A percentile compares a stretch with the other conserved stretches of the same genome.
These are phyloP conservation scores for Percina caprodes DNA, from an alignment of 2,113 vertebrate genomes.

Conservation along the genomic window DNA sequence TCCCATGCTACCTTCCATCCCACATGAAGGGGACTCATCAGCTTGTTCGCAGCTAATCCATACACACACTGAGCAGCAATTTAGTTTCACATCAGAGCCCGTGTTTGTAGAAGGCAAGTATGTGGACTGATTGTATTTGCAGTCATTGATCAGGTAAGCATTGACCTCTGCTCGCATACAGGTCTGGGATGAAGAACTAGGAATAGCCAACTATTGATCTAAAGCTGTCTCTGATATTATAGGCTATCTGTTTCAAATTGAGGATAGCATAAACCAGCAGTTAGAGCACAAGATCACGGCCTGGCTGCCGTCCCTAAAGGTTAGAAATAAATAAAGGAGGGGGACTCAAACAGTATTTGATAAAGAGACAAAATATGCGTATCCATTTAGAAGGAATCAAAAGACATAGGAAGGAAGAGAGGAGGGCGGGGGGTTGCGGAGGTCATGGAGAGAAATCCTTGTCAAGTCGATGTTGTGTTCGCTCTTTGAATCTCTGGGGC, in stretches of 20 bases:
- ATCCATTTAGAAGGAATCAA: slow-evolving; percentile 69
- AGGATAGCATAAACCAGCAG: slow-evolving; percentile 43
- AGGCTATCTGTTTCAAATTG: slow-evolving; percentile 62
- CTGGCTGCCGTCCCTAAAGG: slow-evolving; percentile 56
- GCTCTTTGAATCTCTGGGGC: slow-evolving; percentile 54
- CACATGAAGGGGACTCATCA: slow-evolving; percentile 47
- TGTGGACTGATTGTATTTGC: slow-evolving; percentile 75
- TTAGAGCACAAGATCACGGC: slow-evolving; percentile 40
- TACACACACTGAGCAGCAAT: slow-evolving; percentile 52
- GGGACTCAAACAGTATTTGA: slow-evolving; percentile 34
- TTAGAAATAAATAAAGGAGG: slow-evolving; percentile 30
- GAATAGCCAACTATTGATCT: slow-evolving; percentile 76
- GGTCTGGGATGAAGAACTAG: slow-evolving; percentile 53
- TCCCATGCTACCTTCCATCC: slow-evolving; percentile 39
- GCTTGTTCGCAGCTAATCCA: slow-evolving; percentile 48
- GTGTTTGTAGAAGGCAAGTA: slow-evolving; percentile 46
- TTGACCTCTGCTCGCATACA: slow-evolving; percentile 66
- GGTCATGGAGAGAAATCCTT: slow-evolving; percentile 58
- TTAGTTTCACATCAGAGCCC: slow-evolving; percentile 57
- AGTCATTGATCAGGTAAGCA: slow-evolving; percentile 74
- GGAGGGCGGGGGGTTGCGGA: slow-evolving; percentile 18
- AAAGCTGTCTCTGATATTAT: slow-evolving; percentile 65
- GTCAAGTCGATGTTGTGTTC: slow-evolving; percentile 63
- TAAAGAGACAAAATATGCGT: slow-evolving; percentile 67
- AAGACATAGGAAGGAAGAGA: slow-evolving; percentile 39